Base-by-base conservation (phyloP, 2,888 invertebrate genomes). In the Diplolepis rosae region DNA sequence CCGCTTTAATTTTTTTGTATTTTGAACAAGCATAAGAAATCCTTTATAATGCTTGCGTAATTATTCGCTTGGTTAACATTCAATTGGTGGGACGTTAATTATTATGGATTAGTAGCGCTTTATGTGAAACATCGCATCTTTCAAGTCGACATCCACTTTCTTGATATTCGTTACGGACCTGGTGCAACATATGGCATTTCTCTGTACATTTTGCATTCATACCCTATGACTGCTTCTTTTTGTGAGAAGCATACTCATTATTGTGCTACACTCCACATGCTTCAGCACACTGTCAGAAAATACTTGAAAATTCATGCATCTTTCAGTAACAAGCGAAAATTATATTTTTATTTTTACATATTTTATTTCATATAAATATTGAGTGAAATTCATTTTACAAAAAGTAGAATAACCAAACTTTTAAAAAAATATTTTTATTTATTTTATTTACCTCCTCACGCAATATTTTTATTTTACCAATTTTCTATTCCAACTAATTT, bases 31-130 rank as follows among this genome's bases (percentile, higher is more conserved):
- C 56, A 61, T 56, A 61, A 61, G 35, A 56, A 61, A 61, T 61
- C 39, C 56, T 35, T 61, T 61, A 61, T 61, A 24, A 39, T 61
- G 1, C 56, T 22, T 22, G 11, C 24, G 35, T 39, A 56, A 56
- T 61, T 39, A 61, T 39, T 61, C 35, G n/a, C 4, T 6, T 7
- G 56, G 5, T 18, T 4, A 39, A 39, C 6, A 61, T 24, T 61
- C 35, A 61, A 61, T 61, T 35, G 56, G 22, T 22, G 22, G 56
- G 54, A 39, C 39, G 39, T 61, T 39, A 61, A 61, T 61, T 61
- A 39, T 61, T 61, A 35, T 24, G 35, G 56, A 61, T 61, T 61
- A 22, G 32, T 35, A 39, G 35, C 35, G 24, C 13, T 32, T 35
- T 6, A 35, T 18, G 54, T 54, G 18, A 54, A 18, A 18, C 18